Evolutionary conservation across 2,113 vertebrate genomes (phyloP).

Genomic region (Rousettus leschenaultii): DNA sequence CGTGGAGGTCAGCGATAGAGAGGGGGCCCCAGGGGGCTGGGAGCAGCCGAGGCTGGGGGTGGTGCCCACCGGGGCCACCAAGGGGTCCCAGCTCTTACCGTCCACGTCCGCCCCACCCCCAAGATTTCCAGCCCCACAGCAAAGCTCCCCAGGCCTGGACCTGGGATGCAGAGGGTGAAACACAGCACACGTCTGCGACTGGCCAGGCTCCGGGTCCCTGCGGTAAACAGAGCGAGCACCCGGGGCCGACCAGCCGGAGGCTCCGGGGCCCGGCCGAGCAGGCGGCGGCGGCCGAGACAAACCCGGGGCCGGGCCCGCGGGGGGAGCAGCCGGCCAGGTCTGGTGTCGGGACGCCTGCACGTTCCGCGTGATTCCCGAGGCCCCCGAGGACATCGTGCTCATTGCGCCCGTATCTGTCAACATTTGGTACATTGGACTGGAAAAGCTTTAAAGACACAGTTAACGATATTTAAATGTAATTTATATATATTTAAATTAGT

Average conservation of each 20-base stretch:
- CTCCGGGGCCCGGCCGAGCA: not conserved
- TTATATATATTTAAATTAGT: not conserved
- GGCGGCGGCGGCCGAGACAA: no score
- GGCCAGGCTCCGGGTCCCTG: not conserved
- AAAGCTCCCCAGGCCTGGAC: not conserved
- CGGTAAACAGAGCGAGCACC: not conserved
- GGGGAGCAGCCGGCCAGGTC: not conserved
- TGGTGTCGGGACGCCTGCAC: not conserved
- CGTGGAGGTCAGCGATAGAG: not conserved
- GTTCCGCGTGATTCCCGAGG: not conserved
- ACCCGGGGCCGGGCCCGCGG: not conserved
- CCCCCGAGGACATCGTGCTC: not conserved
- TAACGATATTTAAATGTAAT: not conserved
- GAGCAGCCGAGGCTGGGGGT: no score
- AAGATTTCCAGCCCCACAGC: not conserved
- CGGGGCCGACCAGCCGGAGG: no score
- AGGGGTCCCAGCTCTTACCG: not conserved
- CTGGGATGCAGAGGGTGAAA: not conserved
- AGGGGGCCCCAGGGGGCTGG: not conserved
- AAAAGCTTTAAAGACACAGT: not conserved
- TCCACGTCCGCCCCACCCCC: not conserved
- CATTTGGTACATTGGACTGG: not conserved
- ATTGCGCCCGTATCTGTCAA: not conserved
- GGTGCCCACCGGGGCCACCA: not conserved
- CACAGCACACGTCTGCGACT: not conserved